Conservation (phyloP, 2,113 vertebrate species). For the Candoia aspera region DNA sequence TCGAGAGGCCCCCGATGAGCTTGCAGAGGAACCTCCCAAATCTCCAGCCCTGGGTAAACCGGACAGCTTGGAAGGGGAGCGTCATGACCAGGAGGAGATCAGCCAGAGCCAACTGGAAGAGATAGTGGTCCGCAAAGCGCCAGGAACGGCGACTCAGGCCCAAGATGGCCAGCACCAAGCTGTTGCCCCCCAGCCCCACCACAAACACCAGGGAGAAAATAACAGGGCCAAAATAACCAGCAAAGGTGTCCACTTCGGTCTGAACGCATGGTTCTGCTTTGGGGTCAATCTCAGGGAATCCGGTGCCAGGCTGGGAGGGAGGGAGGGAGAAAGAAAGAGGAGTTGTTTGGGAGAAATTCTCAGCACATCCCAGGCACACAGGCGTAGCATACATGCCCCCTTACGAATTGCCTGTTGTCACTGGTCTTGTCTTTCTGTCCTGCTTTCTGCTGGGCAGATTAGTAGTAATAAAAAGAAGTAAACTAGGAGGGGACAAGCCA, state of each 20-base stretch:
- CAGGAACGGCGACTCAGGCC: conserved; percentile 67
- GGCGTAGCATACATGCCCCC: neutral
- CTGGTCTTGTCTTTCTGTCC: neutral
- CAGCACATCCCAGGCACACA: neutral
- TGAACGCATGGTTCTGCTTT: conserved; percentile 53
- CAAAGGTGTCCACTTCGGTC: conserved; percentile 56
- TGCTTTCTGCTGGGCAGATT: neutral
- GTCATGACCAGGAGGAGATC: conserved; percentile 84
- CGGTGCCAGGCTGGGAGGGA: neutral
- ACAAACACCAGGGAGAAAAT: conserved; percentile 72
- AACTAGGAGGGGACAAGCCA: neutral
- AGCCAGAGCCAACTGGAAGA: conserved; percentile 86
- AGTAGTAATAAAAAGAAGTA: no score
- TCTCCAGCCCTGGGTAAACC: conserved; percentile 75
- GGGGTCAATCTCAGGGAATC: accelerated
- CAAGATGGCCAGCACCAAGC: conserved; percentile 80
- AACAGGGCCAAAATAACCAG: conserved; percentile 59
- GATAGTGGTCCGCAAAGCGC: conserved; percentile 81
- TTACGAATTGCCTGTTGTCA: neutral
- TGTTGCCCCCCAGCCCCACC: conserved; percentile 80
- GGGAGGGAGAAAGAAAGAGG: neutral
- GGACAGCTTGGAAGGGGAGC: conserved; percentile 81
- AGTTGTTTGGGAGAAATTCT: neutral
- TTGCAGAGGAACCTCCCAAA: conserved; percentile 77
- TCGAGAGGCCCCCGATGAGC: conserved; percentile 75